phyloP scores from a whole-genome alignment of 2,888 invertebrate species.

The Lymantria monacha region DNA sequence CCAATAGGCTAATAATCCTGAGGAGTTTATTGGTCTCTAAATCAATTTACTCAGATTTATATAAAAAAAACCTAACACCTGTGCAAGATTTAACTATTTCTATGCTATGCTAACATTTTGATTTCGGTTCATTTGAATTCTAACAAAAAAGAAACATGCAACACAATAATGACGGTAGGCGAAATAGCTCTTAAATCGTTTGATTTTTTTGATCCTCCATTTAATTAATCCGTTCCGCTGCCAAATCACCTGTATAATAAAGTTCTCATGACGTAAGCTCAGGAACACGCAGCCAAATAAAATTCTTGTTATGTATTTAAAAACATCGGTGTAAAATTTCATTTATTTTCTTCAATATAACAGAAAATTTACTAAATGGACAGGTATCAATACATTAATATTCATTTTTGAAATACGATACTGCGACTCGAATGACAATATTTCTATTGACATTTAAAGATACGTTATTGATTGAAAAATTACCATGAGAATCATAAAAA shows the following conservation, averaged over 20 bases:
- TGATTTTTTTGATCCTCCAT: slow-evolving; percentile 30
- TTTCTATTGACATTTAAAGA: slow-evolving; percentile 25
- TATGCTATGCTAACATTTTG: slow-evolving; percentile 10
- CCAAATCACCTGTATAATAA: slow-evolving; percentile 30
- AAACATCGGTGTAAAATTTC: slow-evolving; percentile 23
- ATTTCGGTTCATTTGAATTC: slow-evolving; percentile 11
- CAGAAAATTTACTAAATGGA: slow-evolving; percentile 14
- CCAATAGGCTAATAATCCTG: slow-evolving; percentile 12
- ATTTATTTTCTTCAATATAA: slow-evolving; percentile 20
- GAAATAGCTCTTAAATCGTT: slow-evolving; percentile 32
- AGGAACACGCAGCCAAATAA: slow-evolving; percentile 18
- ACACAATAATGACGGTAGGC: slow-evolving; percentile 31
- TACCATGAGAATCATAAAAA: slow-evolving; percentile 15
- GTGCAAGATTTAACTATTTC: slow-evolving; percentile 7
- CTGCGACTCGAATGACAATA: slow-evolving; percentile 11
- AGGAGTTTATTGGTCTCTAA: slow-evolving; percentile 6
- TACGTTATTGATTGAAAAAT: slow-evolving; percentile 25
- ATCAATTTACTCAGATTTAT: slow-evolving; percentile 2
- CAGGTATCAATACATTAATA: slow-evolving; percentile 21
- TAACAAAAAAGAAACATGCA: slow-evolving; percentile 21
- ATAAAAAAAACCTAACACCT: slow-evolving; percentile 10
- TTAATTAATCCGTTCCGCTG: slow-evolving; percentile 37
- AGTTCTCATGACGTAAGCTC: slow-evolving; percentile 34
- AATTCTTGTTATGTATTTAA: slow-evolving; percentile 24
- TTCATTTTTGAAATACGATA: slow-evolving; percentile 31